Evolutionary conservation across 2,797 vertebrate genomes (phyloP).

Genomic region (Pantherophis alleghaniensis): DNA sequence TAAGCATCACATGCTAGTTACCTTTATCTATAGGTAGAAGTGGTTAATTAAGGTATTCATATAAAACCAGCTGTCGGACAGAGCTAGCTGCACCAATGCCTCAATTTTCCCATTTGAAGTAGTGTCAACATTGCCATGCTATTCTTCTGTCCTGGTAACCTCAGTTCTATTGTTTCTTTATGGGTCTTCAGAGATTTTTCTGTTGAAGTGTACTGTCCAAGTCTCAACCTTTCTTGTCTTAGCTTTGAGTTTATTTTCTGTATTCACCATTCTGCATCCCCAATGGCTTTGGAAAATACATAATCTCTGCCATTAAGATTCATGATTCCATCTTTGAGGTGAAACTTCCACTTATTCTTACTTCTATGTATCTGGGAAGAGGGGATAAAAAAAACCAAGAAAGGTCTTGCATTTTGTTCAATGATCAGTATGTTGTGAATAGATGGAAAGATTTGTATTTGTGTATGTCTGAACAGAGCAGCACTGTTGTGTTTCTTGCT

Average conservation of each 20-base stretch:
- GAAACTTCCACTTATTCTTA: constrained; percentile 99
- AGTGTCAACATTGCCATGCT: constrained; percentile 76
- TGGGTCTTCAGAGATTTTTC: constrained; percentile 75
- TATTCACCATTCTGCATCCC: constrained; percentile 97
- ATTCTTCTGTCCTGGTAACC: constrained; percentile 73
- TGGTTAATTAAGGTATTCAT: constrained; percentile 71
- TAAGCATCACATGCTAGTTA: constrained; percentile 80
- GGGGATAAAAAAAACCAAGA: neutral
- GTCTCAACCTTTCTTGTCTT: constrained; percentile 69
- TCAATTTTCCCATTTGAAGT: constrained; percentile 77
- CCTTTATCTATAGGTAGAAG: constrained; percentile 76
- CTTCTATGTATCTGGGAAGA: constrained; percentile 93
- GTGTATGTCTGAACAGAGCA: neutral
- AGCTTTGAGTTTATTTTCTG: constrained; percentile 59
- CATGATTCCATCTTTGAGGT: constrained; percentile 99
- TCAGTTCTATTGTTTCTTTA: constrained; percentile 68
- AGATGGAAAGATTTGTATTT: neutral
- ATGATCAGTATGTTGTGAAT: neutral
- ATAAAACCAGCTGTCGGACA: constrained; percentile 71
- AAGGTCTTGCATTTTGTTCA: neutral
- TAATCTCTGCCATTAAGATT: constrained; percentile 98
- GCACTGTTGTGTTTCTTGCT: neutral
- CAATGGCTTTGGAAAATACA: constrained; percentile 99
- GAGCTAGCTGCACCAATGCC: constrained; percentile 73
- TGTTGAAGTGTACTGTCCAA: constrained; percentile 69